Evolutionary conservation across 2,113 vertebrate genomes (phyloP), one percentile per base, ranked within the genome.

Genomic region (Dicentrarchus labrax): DNA sequence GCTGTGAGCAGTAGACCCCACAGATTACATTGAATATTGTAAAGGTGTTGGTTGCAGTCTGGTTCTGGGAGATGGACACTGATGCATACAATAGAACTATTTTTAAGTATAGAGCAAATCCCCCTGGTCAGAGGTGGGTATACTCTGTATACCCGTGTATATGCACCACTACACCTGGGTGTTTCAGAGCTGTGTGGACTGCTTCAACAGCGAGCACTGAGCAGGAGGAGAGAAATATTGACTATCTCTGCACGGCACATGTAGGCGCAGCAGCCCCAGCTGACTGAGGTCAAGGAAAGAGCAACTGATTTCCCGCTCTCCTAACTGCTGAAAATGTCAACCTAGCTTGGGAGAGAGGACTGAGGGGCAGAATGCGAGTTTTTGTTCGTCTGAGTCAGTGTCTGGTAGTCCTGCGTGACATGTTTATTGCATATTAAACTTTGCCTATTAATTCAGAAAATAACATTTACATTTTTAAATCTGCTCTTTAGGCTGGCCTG

Each of bases 231-330:
- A 65, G 38, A 51, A 60, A 64, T 84, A 86, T 82, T 69, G 84
- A 91, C 47, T 69, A 39, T 80, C 76, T 68, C 67, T 57, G 51
- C 17, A 53, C 59, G 72, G 72, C 80, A 75, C 50, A 62, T 56
- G 78, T 66, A 83, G 67, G 48, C 68, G 5, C 51, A 71, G 82
- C 73, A 76, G 86, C 65, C 70, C 72, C 61, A 72, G 68, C 72
- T 86, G 86, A 86, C 62, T 7, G 76, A 36, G 90, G 89, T 93
- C 87, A 89, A 66, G 10, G 56, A 81, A 84, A 73, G 66, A 85
- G 60, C 72, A 80, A 61, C 47, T 22, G 68, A 61, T 80, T 89
- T 88, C 72, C 30, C 30, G 30, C 2, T 30, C 30, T 30, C 30
- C 61, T 70, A 38, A 72, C 51, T 17, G 59, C 39, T 78, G 83